Conservation (phyloP, 2,113 vertebrate species). For the Leptodactylus fuscus region DNA sequence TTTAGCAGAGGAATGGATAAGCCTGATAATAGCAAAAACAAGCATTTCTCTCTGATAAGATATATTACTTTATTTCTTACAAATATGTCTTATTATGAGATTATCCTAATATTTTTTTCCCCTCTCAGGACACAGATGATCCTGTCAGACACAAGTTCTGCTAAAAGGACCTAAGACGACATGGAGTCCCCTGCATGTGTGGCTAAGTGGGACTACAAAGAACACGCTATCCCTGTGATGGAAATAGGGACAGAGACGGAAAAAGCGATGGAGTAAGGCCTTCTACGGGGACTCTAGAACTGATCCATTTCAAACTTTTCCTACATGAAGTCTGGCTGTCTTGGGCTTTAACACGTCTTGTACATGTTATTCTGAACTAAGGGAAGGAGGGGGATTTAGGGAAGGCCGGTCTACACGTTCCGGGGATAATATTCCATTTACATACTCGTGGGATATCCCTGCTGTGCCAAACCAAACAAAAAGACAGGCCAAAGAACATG, state of each 20-base stretch:
- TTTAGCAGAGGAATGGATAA: too few species aligned
- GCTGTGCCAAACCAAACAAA: conserved; percentile 58
- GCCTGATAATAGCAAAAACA: too few species aligned
- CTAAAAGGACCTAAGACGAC: not conserved
- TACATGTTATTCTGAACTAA: conserved; percentile 34
- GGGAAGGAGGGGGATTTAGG: conserved; percentile 38
- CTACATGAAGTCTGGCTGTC: not conserved
- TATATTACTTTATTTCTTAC: not conserved
- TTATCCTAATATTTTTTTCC: not conserved
- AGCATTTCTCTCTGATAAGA: too few species aligned
- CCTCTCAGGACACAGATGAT: not conserved
- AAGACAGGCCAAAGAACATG: conserved; percentile 57
- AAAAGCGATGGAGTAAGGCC: not conserved
- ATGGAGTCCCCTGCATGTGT: conserved; percentile 14
- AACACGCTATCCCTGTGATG: not conserved
- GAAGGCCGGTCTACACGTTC: conserved; percentile 18
- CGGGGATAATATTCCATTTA: conserved; percentile 12
- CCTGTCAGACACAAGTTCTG: conserved; percentile 30
- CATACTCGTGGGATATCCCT: not conserved
- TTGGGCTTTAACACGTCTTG: conserved; percentile 44
- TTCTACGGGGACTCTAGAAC: not conserved
- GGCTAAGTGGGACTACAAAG: conserved; percentile 20
- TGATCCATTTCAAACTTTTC: not conserved
- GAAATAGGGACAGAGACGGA: not conserved
- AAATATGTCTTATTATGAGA: not conserved